phyloP scores from a whole-genome alignment of 2,888 invertebrate species.

The Chorisops tibialis region DNA sequence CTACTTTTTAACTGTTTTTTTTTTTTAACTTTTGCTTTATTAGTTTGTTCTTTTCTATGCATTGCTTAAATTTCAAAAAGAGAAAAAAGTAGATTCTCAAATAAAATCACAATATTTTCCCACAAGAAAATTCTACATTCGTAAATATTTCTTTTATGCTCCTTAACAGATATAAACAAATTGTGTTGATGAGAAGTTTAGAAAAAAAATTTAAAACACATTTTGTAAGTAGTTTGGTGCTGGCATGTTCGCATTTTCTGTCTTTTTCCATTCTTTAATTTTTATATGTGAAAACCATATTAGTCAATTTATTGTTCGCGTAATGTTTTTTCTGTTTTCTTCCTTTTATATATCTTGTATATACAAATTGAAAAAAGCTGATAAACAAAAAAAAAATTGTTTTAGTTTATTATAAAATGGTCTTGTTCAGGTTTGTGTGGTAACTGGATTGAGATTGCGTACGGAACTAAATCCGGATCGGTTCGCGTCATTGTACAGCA shows the following conservation, averaged over 20 bases:
- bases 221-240: conserved; percentile 36
- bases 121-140: no score
- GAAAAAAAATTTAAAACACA: conserved; percentile 20
- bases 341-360: no score
- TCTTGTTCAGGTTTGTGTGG: conserved; percentile 79
- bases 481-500: conserved; percentile 98
- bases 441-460: conserved; percentile 99
- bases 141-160: no score
- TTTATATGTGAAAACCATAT: background rate
- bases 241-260: conserved; percentile 34
- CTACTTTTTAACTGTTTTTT: no score
- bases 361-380: no score
- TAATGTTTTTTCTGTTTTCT: conserved; percentile 20
- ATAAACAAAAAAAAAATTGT: background rate
- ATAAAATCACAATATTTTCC: no score
- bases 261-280: background rate
- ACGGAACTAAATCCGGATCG: conserved; percentile 93
- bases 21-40: no score
- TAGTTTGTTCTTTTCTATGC: no score
- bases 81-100: no score
- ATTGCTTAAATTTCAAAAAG: no score
- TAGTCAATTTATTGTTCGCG: background rate
- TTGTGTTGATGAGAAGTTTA: no score
- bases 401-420: background rate
- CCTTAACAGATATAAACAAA: no score